Evolutionary conservation across 2,113 vertebrate species (phyloP).

Genomic region (Perca fluviatilis): DNA sequence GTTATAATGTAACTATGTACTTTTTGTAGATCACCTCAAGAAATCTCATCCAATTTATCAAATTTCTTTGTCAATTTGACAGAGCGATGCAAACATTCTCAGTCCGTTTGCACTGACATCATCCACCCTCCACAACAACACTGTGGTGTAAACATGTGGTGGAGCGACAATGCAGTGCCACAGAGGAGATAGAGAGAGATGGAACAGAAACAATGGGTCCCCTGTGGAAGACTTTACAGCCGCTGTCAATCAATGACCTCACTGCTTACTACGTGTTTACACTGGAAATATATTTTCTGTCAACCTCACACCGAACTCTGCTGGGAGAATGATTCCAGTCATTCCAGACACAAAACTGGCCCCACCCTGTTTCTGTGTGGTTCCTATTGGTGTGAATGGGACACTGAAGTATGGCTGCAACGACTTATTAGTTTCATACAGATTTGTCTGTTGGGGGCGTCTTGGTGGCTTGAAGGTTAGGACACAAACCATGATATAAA

Average conservation of each 20-base stretch:
- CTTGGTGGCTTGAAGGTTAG: neutral
- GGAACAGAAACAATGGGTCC: constrained; percentile 50
- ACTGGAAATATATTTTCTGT: constrained; percentile 29
- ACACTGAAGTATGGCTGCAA: neutral
- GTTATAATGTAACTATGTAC: neutral
- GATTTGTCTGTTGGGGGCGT: too few relatives aligned
- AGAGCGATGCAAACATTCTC: constrained; percentile 10
- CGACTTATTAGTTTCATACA: neutral
- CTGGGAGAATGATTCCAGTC: neutral
- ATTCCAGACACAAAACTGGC: constrained; percentile 3
- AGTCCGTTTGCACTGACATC: neutral
- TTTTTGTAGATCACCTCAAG: too few relatives aligned
- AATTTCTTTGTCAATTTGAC: neutral
- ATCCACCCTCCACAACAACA: neutral
- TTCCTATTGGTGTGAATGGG: too few relatives aligned
- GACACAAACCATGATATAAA: neutral
- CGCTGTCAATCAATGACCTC: constrained; percentile 41
- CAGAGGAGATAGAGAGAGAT: constrained; percentile 18
- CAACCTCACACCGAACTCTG: neutral
- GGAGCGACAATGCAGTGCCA: constrained; percentile 33
- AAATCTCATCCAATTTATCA: neutral
- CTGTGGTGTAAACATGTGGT: constrained; percentile 25
- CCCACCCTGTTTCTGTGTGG: constrained; percentile 34
- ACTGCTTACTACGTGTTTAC: constrained; percentile 41
- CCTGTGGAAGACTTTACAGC: constrained; percentile 13